Conservation (phyloP, 2,797 vertebrate genomes). For the Columba guinea region DNA sequence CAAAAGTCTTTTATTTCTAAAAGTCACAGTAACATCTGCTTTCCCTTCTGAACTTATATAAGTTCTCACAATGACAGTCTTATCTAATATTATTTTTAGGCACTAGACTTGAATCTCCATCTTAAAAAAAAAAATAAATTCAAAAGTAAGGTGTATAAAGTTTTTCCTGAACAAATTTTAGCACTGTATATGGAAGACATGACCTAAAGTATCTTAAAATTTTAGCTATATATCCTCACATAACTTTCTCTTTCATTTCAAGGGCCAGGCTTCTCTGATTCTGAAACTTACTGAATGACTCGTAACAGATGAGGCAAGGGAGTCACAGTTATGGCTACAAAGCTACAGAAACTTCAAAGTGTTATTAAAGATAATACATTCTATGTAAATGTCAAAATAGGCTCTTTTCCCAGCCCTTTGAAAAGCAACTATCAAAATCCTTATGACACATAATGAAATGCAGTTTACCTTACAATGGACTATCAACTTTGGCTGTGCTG, state of each 20-base stretch:
- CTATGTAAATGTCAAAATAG: neutral
- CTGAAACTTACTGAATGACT: neutral
- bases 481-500: constrained; percentile 80
- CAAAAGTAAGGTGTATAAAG: neutral
- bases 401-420: neutral
- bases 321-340: neutral
- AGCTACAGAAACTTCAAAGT: neutral
- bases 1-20: neutral
- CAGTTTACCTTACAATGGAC: constrained; percentile 87
- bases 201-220: neutral
- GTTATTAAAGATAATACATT: neutral
- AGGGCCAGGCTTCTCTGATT: neutral
- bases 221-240: neutral
- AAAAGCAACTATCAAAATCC: neutral
- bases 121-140: neutral
- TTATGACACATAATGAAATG: neutral
- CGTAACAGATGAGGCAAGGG: neutral
- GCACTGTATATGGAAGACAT: neutral
- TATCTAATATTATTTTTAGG: neutral
- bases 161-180: neutral
- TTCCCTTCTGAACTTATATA: neutral
- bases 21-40: neutral
- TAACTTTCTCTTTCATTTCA: neutral
- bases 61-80: neutral
- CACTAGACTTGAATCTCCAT: neutral